These are phyloP conservation scores for Campylomormyrus tamandua DNA, from an alignment of 2,113 vertebrate species.

Conservation along the genomic window DNA sequence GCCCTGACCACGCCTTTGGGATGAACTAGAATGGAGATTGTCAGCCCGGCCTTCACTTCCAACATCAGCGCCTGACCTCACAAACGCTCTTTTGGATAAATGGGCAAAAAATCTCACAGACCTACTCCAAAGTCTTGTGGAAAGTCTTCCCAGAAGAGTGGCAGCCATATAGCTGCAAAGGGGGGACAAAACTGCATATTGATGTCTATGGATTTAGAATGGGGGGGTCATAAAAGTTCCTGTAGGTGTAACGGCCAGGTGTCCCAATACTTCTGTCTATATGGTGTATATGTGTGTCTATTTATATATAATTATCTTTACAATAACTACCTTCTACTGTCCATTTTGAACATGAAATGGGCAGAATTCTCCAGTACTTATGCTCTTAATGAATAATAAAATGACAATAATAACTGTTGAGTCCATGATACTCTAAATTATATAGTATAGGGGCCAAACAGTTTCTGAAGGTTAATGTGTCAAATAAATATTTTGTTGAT, in stretches of 20 bases:
- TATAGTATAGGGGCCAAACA: constrained; percentile 35
- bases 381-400: constrained; percentile 12
- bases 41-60: too few relatives aligned
- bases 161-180: too few relatives aligned
- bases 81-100: too few relatives aligned
- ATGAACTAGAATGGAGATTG: neutral
- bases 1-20: neutral
- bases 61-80: too few relatives aligned
- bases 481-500: neutral
- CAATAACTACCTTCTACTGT: neutral
- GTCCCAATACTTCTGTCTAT: neutral
- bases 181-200: neutral
- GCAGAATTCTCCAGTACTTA: constrained; percentile 15
- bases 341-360: neutral
- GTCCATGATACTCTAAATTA: constrained; percentile 17
- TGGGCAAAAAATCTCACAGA: too few relatives aligned
- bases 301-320: neutral
- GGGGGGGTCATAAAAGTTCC: neutral
- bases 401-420: constrained; percentile 2
- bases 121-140: too few relatives aligned
- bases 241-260: neutral
- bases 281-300: neutral
- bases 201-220: neutral
- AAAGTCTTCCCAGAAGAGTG: too few relatives aligned
- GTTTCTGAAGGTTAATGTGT: constrained; percentile 25